Conservation (phyloP, 2,113 vertebrate genomes). For the Gavia stellata region DNA sequence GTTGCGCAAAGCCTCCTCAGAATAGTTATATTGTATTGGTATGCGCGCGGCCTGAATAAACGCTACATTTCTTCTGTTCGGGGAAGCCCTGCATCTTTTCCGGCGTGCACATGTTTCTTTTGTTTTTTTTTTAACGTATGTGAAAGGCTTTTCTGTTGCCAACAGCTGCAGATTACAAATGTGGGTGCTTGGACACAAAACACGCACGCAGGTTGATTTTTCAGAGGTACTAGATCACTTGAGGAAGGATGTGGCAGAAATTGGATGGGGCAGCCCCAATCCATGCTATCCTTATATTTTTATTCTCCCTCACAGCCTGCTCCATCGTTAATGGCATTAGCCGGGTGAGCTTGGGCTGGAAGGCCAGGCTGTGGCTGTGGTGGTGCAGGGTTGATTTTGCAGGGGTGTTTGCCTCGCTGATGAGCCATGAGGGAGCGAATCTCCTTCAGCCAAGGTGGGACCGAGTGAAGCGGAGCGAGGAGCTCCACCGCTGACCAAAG, state of each 20-base stretch:
- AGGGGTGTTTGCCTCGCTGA: not conserved
- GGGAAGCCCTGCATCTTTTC: not conserved
- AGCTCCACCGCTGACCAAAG: rapidly evolving
- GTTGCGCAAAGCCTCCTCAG: not conserved
- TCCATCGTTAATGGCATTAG: rapidly evolving
- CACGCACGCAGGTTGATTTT: not conserved
- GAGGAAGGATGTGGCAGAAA: not conserved
- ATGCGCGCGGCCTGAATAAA: not conserved
- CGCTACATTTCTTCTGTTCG: not conserved
- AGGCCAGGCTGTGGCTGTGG: no score
- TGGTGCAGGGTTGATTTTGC: not conserved
- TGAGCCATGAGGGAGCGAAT: not conserved
- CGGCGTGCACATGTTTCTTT: not conserved
- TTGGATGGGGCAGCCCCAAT: not conserved
- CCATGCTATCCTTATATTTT: rapidly evolving
- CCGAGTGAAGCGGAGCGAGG: rapidly evolving
- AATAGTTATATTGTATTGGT: not conserved
- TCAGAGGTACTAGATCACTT: not conserved
- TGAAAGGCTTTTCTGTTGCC: not conserved
- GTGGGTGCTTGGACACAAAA: not conserved
- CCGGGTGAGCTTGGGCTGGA: not conserved
- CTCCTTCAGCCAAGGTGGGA: not conserved
- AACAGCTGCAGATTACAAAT: not conserved
- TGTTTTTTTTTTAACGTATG: not conserved
- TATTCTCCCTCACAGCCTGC: not conserved